Evolutionary conservation across 2,113 vertebrate genomes (phyloP).

Genomic region (Tachysurus vachellii): DNA sequence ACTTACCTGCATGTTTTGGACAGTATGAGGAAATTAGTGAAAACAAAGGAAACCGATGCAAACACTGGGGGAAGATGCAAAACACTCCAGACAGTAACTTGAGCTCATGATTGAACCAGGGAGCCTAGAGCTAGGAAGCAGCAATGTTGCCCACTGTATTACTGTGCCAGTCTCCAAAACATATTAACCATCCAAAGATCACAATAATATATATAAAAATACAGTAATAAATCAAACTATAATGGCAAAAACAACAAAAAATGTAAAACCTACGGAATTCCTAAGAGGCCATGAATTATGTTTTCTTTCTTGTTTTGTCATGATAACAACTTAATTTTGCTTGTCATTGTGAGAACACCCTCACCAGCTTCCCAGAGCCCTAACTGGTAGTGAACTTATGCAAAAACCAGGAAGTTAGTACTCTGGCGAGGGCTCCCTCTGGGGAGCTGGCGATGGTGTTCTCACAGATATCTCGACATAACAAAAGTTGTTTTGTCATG

Average conservation of each 20-base stretch:
- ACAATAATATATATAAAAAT: background rate
- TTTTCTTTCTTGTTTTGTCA: too few relatives aligned
- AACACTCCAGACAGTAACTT: background rate
- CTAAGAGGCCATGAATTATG: too few relatives aligned
- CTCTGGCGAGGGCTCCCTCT: too few relatives aligned
- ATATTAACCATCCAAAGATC: background rate
- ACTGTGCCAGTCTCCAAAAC: background rate
- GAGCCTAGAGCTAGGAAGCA: background rate
- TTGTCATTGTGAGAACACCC: too few relatives aligned
- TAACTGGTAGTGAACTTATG: too few relatives aligned
- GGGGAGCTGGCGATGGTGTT: too few relatives aligned
- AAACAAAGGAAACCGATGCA: background rate
- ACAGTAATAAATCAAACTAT: background rate
- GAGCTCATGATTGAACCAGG: background rate
- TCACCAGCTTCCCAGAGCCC: too few relatives aligned
- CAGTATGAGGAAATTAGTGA: background rate
- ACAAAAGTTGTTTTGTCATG: too few relatives aligned
- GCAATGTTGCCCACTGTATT: background rate
- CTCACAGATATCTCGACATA: too few relatives aligned
- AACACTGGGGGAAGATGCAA: background rate
- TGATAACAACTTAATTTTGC: too few relatives aligned
- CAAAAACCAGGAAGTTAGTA: too few relatives aligned
- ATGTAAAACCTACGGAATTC: background rate
- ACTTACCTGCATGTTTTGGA: background rate
- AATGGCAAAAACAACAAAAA: background rate